Evolutionary conservation across 2,888 invertebrate genomes (phyloP).

Genomic region (Eilema griseolum): DNA sequence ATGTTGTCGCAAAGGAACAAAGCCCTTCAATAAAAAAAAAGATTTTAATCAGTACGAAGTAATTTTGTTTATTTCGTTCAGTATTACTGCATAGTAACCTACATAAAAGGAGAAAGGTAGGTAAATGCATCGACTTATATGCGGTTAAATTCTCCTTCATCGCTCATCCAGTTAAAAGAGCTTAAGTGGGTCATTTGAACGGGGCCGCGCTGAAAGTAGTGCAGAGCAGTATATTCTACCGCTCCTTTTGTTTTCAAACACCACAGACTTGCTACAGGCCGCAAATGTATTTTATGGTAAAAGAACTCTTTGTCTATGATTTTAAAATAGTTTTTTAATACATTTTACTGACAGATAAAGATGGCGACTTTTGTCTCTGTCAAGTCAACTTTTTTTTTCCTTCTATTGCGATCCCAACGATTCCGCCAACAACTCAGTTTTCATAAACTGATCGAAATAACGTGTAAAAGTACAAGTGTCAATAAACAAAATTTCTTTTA

Average conservation of each 20-base stretch:
- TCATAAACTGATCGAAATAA: too few relatives aligned
- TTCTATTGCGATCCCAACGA: too few relatives aligned
- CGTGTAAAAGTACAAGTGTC: too few relatives aligned
- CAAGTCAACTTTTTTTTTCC: too few relatives aligned
- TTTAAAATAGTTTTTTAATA: background rate
- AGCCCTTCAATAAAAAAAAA: too few relatives aligned
- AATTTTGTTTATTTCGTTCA: too few relatives aligned
- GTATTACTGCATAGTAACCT: too few relatives aligned
- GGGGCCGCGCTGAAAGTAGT: constrained; percentile 42
- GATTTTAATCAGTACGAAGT: too few relatives aligned
- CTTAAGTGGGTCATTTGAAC: constrained; percentile 51
- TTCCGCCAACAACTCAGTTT: too few relatives aligned
- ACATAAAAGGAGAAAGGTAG: background rate
- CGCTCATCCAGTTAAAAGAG: constrained; percentile 47
- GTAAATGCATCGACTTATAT: constrained; percentile 1
- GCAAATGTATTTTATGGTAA: constrained; percentile 26
- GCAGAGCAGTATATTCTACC: constrained; percentile 39
- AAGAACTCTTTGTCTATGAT: background rate
- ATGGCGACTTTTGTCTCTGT: too few relatives aligned
- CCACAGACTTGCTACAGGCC: constrained; percentile 31
- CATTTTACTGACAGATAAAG: background rate
- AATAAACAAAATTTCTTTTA: too few relatives aligned
- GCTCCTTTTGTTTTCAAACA: constrained; percentile 37
- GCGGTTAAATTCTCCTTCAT: constrained; percentile 37
- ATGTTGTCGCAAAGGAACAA: too few relatives aligned